A percentile compares a stretch with the other conserved stretches of the same genome.
Evolutionary conservation across 2,113 vertebrate genomes (phyloP).

Genomic region (Mola mola): DNA sequence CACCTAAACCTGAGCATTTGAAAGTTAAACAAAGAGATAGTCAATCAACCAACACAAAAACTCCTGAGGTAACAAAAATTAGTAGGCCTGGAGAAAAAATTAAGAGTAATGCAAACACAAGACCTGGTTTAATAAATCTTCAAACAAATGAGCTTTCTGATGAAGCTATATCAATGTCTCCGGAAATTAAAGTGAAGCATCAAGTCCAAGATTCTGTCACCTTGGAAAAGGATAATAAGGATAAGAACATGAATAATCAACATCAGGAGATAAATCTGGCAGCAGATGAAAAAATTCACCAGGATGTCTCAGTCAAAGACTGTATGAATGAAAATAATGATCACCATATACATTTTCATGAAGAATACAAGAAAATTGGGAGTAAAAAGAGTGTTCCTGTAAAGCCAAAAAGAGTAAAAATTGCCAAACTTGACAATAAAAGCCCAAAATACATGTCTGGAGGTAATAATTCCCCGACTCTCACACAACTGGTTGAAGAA

Average conservation of each 20-base stretch:
- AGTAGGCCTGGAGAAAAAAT: constrained; percentile 28
- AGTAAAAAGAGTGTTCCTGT: constrained; percentile 64
- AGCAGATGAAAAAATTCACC: constrained; percentile 9
- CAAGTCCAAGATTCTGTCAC: constrained; percentile 5
- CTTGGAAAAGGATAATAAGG: background rate
- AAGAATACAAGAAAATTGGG: constrained; percentile 66
- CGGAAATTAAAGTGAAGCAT: constrained; percentile 12
- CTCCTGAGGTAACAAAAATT: constrained; percentile 49
- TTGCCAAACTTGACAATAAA: constrained; percentile 36
- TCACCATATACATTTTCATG: constrained; percentile 53
- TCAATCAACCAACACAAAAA: constrained; percentile 76
- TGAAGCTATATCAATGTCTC: constrained; percentile 1
- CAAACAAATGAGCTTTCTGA: constrained; percentile 5
- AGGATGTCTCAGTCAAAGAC: constrained; percentile 16
- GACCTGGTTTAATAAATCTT: background rate
- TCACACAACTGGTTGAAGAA: constrained; percentile 7
- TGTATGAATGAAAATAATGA: constrained; percentile 42
- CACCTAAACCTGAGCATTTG: constrained; percentile 78
- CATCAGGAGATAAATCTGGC: constrained; percentile 3
- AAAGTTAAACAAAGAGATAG: constrained; percentile 65
- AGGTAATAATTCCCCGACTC: constrained; percentile 5
- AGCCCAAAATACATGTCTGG: constrained; percentile 7
- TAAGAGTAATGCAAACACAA: background rate
- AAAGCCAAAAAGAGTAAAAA: constrained; percentile 78
- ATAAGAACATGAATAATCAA: background rate